A percentile compares a stretch with the other conserved stretches of the same genome.
These are phyloP conservation scores for Anagyrus pseudococci DNA, from an alignment of 2,888 invertebrate genomes.

Conservation along the genomic window DNA sequence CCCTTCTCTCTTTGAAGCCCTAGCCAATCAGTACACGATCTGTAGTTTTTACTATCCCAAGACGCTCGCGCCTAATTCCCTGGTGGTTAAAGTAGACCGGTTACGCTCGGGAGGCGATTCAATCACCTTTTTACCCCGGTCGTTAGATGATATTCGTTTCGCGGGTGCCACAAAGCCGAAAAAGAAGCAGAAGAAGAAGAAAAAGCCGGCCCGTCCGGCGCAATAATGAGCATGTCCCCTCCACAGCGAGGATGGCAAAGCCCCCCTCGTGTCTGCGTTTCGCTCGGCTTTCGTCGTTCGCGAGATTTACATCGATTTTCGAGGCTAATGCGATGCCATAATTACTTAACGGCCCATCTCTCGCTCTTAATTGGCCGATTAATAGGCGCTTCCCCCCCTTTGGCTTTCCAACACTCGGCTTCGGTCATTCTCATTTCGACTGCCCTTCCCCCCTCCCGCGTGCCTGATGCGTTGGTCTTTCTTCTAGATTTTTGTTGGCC, in stretches of 20 bases:
- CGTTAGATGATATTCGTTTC: constrained; percentile 26
- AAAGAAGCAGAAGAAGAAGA: too few relatives aligned
- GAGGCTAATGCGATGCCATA: constrained; percentile 26
- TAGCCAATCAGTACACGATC: too few relatives aligned
- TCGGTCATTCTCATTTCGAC: too few relatives aligned
- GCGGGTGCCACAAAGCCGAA: not conserved
- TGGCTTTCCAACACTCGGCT: too few relatives aligned
- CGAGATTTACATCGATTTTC: constrained; percentile 25
- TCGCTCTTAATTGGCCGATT: constrained; percentile 30
- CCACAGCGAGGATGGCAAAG: constrained; percentile 24
- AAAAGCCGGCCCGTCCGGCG: too few relatives aligned
- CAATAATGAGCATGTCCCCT: too few relatives aligned
- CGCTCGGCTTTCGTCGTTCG: constrained; percentile 23
- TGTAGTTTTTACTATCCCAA: not conserved
- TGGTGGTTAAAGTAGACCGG: not conserved
- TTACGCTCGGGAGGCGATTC: not conserved
- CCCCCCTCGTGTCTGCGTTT: too few relatives aligned
- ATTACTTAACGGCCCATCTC: constrained; percentile 28
- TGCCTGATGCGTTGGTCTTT: too few relatives aligned
- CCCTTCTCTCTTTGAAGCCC: not conserved
- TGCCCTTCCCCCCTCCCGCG: not conserved
- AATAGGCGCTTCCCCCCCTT: constrained; percentile 12
- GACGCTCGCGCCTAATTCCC: not conserved
- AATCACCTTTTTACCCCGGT: constrained; percentile 1
- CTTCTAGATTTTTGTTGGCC: constrained; percentile 4